A percentile compares a stretch with the other conserved stretches of the same genome.
Conservation (phyloP, 1,140 invertebrate species). For the Aphis gossypii region DNA sequence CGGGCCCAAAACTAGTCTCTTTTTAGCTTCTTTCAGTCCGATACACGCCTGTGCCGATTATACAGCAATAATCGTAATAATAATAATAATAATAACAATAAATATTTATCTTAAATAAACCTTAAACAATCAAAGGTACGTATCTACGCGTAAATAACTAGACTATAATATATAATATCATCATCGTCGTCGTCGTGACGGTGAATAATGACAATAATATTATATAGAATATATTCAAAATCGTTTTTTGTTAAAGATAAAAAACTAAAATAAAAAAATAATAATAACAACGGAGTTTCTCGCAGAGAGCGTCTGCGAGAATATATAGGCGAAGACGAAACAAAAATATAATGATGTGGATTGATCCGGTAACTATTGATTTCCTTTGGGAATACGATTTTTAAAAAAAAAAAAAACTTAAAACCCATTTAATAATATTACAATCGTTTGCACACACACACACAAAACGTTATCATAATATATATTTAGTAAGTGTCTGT, state of each 20-base stretch:
- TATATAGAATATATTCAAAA: not conserved
- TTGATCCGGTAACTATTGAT: constrained; percentile 57
- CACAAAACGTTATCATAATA: not conserved
- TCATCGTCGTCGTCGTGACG: too few relatives aligned
- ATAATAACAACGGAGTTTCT: constrained; percentile 39
- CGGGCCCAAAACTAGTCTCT: not conserved
- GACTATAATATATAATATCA: not conserved
- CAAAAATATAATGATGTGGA: constrained; percentile 28
- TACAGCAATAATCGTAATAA: not conserved
- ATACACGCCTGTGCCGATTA: not conserved
- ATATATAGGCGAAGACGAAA: not conserved
- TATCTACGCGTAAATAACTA: constrained; percentile 25
- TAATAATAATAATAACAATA: constrained; percentile 52
- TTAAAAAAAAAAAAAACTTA: not conserved
- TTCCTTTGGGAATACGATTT: constrained; percentile 54
- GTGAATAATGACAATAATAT: not conserved
- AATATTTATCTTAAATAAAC: constrained; percentile 51
- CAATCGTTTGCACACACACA: too few relatives aligned
- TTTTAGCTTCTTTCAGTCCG: not conserved
- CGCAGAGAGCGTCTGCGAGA: not conserved
- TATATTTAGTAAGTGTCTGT: not conserved
- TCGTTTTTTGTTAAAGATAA: constrained; percentile 40
- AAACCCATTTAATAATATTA: not conserved
- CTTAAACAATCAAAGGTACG: constrained; percentile 30
- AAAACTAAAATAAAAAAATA: constrained; percentile 31